Conservation (phyloP, 2,113 vertebrate species). For the Caranx melampygus region DNA sequence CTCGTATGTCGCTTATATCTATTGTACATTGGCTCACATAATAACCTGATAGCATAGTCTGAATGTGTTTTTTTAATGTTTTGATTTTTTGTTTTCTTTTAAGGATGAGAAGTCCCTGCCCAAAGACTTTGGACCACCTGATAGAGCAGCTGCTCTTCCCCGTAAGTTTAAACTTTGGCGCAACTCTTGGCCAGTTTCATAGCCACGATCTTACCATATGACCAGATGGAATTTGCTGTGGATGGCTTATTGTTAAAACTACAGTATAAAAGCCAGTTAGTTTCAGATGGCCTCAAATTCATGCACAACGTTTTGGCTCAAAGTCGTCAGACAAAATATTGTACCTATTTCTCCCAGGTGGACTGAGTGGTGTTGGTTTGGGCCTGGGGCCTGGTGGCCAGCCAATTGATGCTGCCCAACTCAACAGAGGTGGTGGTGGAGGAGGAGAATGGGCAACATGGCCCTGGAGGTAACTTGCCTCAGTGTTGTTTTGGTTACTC, state of each 20-base stretch:
- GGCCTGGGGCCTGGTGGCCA: conserved; percentile 97
- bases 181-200: not conserved
- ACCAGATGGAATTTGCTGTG: not conserved
- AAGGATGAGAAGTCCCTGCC: conserved; percentile 96
- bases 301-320: no score
- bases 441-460: conserved; percentile 89
- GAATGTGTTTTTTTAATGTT: not conserved
- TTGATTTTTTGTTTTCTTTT: conserved; percentile 2
- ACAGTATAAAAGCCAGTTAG: not conserved
- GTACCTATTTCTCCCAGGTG: conserved; percentile 82
- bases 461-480: conserved; percentile 89
- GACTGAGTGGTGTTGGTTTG: conserved; percentile 95
- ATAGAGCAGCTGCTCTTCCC: conserved; percentile 91
- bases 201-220: not conserved
- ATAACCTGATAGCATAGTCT: not conserved
- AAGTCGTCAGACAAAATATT: not conserved
- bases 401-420: conserved; percentile 93
- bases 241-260: not conserved
- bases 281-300: not conserved
- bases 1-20: conserved; percentile 86
- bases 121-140: conserved; percentile 94
- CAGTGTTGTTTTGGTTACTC: not conserved
- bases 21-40: not conserved
- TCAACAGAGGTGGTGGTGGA: conserved; percentile 88
- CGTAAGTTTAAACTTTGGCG: conserved; percentile 84